These are phyloP conservation scores for Beroe forskalii DNA, from an alignment of 37 sponge, comb jelly and placozoan genomes.

Conservation along the genomic window DNA sequence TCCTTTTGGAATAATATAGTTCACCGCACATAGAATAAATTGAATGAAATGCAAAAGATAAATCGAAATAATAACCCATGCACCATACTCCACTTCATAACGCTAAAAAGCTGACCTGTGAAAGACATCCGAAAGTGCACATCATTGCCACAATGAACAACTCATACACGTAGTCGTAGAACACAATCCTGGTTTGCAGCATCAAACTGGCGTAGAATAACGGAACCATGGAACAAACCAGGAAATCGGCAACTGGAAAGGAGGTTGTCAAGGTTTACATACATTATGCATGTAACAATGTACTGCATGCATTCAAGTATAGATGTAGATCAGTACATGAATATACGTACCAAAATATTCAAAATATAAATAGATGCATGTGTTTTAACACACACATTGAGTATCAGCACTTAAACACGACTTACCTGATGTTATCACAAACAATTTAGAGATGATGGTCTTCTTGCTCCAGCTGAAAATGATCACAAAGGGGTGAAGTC, in stretches of 20 bases:
- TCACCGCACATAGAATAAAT: no score
- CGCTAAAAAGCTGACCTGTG: constrained; percentile 59
- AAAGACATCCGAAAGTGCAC: constrained; percentile 54
- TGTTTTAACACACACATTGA: no score
- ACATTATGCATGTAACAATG: neutral
- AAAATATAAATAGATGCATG: no score
- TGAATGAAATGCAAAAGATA: no score
- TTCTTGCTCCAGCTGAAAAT: constrained; percentile 20
- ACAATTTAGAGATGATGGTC: neutral
- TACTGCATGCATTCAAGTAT: neutral
- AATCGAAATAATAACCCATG: no score
- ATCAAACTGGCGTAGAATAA: constrained; percentile 34
- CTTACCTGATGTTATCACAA: constrained; percentile 16
- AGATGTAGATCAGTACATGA: neutral
- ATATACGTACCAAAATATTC: no score
- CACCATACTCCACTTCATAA: no score
- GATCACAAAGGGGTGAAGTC: constrained; percentile 9
- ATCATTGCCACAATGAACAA: constrained; percentile 7
- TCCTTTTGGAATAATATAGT: no score
- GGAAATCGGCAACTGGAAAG: constrained; percentile 10
- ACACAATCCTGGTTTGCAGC: neutral
- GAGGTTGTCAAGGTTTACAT: neutral
- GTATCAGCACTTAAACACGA: no score
- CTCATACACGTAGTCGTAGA: constrained; percentile 11
- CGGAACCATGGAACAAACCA: constrained; percentile 19